Percentiles rank a stretch among this genome's conserved stretches.
Conservation (phyloP, 2,797 vertebrate genomes). For the Chelmon rostratus region DNA sequence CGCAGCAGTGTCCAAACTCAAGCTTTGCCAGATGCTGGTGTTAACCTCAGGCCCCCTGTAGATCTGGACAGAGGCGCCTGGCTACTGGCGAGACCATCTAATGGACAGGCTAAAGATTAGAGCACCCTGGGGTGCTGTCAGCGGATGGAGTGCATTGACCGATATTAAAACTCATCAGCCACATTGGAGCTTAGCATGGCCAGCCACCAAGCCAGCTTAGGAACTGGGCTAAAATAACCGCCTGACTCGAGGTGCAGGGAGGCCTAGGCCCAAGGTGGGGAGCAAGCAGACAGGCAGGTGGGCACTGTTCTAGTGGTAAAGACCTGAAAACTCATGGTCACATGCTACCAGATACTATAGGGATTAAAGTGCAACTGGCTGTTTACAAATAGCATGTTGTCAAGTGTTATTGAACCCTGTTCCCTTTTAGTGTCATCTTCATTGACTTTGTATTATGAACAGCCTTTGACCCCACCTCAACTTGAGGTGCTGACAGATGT, state of each 20-base stretch:
- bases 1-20: conserved; percentile 19
- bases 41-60: conserved; percentile 58
- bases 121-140: conserved; percentile 73
- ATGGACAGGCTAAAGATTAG: conserved; percentile 83
- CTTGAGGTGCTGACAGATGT: neutral
- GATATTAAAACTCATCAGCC: conserved; percentile 87
- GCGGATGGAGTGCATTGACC: conserved; percentile 75
- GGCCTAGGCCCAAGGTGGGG: conserved; percentile 50
- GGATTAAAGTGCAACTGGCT: conserved; percentile 1
- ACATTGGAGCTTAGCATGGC: conserved; percentile 82
- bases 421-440: neutral
- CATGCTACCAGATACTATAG: neutral
- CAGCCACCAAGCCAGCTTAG: conserved; percentile 83
- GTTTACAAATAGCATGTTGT: neutral
- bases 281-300: conserved; percentile 30
- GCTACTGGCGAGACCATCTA: conserved; percentile 70
- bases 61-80: conserved; percentile 56
- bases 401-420: neutral
- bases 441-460: neutral
- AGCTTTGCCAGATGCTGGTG: conserved; percentile 58
- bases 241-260: conserved; percentile 65
- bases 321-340: conserved; percentile 5
- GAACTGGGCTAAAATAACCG: conserved; percentile 82
- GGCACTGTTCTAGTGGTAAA: conserved; percentile 24
- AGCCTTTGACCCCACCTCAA: neutral